Evolutionary conservation across 2,797 vertebrate genomes (phyloP).

Genomic region (Ciconia nigra): DNA sequence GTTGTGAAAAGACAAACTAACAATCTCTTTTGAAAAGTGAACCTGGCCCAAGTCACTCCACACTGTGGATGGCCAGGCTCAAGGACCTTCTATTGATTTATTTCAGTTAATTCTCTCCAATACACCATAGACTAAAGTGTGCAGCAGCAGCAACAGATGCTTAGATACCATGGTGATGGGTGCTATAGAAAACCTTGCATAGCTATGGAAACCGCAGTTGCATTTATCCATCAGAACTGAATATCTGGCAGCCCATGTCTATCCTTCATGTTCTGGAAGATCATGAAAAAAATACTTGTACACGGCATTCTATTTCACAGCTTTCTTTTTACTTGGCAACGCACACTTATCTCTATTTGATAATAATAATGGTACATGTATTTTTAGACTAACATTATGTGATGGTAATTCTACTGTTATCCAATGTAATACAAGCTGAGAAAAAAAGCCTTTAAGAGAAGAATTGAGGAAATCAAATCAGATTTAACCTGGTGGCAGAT

Average conservation of each 20-base stretch:
- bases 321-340: conserved; percentile 55
- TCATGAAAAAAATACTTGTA: conserved; percentile 23
- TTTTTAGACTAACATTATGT: conserved; percentile 65
- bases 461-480: neutral
- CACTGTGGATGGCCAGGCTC: neutral
- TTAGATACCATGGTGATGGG: conserved; percentile 36
- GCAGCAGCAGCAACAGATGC: conserved; percentile 6
- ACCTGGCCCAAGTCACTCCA: neutral
- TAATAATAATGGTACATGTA: conserved; percentile 60
- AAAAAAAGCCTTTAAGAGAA: neutral
- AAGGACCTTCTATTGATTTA: neutral
- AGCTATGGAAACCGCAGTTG: conserved; percentile 57
- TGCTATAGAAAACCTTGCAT: conserved; percentile 42
- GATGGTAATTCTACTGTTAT: conserved; percentile 30
- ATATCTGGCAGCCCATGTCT: conserved; percentile 43
- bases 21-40: neutral
- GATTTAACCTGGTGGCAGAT: neutral
- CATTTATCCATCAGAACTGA: conserved; percentile 38
- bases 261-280: conserved; percentile 44
- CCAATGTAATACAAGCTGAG: neutral
- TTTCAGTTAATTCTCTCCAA: neutral
- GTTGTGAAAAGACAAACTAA: neutral
- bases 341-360: conserved; percentile 42
- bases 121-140: neutral
- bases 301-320: conserved; percentile 40